These are phyloP conservation scores for Apotomis turbidana DNA, from an alignment of 2,888 invertebrate genomes.

Conservation along the genomic window DNA sequence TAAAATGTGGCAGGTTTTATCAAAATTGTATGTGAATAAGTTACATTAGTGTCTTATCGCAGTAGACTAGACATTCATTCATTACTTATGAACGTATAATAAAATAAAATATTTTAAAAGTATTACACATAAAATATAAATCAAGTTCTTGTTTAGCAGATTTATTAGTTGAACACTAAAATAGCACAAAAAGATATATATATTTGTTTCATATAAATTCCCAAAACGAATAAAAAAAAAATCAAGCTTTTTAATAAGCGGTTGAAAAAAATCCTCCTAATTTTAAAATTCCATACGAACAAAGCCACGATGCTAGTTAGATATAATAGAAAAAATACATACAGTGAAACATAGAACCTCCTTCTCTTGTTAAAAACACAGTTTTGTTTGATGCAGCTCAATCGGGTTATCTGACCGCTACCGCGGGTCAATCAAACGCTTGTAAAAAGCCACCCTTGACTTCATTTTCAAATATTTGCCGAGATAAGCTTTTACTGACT, in stretches of 20 bases:
- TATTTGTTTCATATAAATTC: no score
- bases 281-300: constrained; percentile 1
- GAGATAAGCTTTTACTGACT: no score
- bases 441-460: constrained; percentile 80
- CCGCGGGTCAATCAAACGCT: constrained; percentile 62
- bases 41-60: neutral
- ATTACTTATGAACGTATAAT: no score
- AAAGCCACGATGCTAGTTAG: neutral
- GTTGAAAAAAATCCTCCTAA: neutral
- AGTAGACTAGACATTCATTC: neutral
- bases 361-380: constrained; percentile 17
- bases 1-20: constrained; percentile 15
- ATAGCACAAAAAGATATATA: no score
- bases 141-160: no score
- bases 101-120: no score
- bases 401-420: constrained; percentile 80
- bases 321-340: no score
- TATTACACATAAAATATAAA: no score
- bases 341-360: no score
- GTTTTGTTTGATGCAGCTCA: constrained; percentile 49
- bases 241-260: no score
- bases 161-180: no score
- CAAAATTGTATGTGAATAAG: neutral
- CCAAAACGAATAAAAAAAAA: no score
- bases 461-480: constrained; percentile 79